phyloP scores from a whole-genome alignment of 1,140 invertebrate genomes.

The Drosophila nikananu region DNA sequence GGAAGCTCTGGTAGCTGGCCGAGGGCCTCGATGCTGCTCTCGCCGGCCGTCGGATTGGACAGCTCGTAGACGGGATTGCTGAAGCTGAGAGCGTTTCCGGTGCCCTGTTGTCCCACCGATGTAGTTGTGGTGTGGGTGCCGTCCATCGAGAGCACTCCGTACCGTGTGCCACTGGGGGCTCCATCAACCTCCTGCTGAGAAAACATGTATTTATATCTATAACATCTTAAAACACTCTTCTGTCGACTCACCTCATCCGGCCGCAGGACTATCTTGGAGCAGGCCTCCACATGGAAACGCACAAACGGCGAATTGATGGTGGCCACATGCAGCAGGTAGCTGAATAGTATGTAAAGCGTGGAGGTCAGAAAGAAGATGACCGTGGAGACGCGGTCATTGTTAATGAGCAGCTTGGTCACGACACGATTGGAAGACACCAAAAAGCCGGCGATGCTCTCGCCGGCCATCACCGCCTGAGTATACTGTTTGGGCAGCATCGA shows the following conservation, averaged over 20 bases:
- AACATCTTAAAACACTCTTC: neutral
- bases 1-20: conserved; percentile 80
- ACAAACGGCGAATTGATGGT: conserved; percentile 93
- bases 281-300: conserved; percentile 92
- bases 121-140: conserved; percentile 84
- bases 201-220: neutral
- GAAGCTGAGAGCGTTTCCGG: conserved; percentile 76
- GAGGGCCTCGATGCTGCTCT: conserved; percentile 84
- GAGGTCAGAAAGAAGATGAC: conserved; percentile 94
- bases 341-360: conserved; percentile 90
- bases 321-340: conserved; percentile 91
- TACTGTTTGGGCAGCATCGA: conserved; percentile 95
- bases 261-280: conserved; percentile 90
- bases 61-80: conserved; percentile 93
- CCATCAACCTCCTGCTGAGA: conserved; percentile 76
- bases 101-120: conserved; percentile 26
- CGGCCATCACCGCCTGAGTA: conserved; percentile 97
- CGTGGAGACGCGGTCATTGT: conserved; percentile 92
- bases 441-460: conserved; percentile 96
- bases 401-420: conserved; percentile 91
- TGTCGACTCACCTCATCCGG: conserved; percentile 90
- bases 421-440: conserved; percentile 94
- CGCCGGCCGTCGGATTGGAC: conserved; percentile 87
- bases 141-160: conserved; percentile 81
- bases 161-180: conserved; percentile 60